Evolutionary conservation across 2,113 vertebrate genomes (phyloP).

Genomic region (Heliornis fulica): DNA sequence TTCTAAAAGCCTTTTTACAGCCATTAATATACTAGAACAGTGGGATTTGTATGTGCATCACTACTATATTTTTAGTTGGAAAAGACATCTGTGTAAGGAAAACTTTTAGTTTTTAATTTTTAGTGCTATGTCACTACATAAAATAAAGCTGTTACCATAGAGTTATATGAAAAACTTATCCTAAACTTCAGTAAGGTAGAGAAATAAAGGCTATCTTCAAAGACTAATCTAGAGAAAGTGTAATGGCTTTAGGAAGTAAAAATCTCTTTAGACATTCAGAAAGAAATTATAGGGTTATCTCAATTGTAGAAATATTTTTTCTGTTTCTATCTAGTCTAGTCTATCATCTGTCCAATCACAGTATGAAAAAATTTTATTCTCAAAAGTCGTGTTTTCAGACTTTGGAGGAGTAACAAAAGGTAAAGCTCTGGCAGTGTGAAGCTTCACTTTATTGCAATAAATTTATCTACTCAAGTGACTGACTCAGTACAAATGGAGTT

Average conservation of each 20-base stretch:
- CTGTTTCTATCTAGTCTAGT: neutral
- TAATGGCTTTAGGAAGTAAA: neutral
- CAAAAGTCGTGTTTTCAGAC: neutral
- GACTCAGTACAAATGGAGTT: neutral
- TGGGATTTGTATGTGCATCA: neutral
- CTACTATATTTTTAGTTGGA: neutral
- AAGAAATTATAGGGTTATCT: neutral
- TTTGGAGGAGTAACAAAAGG: neutral
- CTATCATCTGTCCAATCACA: neutral
- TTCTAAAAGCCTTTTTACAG: neutral
- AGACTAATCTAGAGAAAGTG: neutral
- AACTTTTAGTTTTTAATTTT: too few relatives aligned
- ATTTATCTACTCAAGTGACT: neutral
- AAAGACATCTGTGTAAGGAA: neutral
- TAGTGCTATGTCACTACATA: neutral
- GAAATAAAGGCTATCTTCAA: neutral
- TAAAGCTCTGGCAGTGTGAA: neutral
- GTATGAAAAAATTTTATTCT: neutral
- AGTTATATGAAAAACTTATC: neutral
- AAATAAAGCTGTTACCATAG: neutral
- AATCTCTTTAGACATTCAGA: neutral
- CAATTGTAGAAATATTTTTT: neutral
- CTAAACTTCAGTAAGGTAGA: neutral
- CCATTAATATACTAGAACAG: neutral
- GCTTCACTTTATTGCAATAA: neutral